Evolutionary conservation across 2,797 vertebrate genomes (phyloP), one percentile per base, ranked within the genome.

Genomic region (Trachurus trachurus): DNA sequence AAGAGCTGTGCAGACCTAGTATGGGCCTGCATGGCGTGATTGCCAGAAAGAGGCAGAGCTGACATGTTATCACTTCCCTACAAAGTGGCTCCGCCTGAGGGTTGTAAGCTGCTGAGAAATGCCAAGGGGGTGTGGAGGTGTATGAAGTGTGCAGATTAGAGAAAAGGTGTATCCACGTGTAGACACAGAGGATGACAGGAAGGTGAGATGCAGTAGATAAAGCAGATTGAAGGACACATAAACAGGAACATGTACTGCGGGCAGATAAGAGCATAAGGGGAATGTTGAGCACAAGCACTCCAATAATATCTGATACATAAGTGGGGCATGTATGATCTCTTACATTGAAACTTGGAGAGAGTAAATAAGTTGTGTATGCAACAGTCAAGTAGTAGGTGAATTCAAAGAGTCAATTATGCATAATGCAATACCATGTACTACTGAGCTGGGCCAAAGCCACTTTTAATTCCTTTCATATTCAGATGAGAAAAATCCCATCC

Each of bases 41-140:
- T 85, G 71, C 85, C 61, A 82, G 73, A 71, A 83, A 84, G 77
- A 81, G 67, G 74, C 70, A 82, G 79, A 76, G 65, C 81, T 86
- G 86, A 89, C 86, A 83, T 83, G 83, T 84, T 90, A 87, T 87
- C 81, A 77, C 80, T 83, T 82, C 52, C 16, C 52, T 42, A 80
- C 73, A 91, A 88, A 90, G 76, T 76, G 84, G 39, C 61, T 83
- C 58, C 72, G 86, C 88, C 88, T 78, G 66, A 84, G 82, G 86
- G 88, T 72, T 87, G 78, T 79, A 84, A 83, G 78, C 65, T 76
- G 66, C 64, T 54, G 82, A 71, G 49, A 86, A 86, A 88, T 86
- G 75, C 74, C 80, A 84, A 31, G 44, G 68, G 64, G 22, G 53
- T 81, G 76, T 78, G 63, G 79, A 59, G 40, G 59, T 72, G 71